Percentiles rank a stretch among this genome's conserved stretches.
These are phyloP conservation scores for Ophthalmotilapia sp. DNA, from an alignment of 2,113 vertebrate species.

Conservation along the genomic window DNA sequence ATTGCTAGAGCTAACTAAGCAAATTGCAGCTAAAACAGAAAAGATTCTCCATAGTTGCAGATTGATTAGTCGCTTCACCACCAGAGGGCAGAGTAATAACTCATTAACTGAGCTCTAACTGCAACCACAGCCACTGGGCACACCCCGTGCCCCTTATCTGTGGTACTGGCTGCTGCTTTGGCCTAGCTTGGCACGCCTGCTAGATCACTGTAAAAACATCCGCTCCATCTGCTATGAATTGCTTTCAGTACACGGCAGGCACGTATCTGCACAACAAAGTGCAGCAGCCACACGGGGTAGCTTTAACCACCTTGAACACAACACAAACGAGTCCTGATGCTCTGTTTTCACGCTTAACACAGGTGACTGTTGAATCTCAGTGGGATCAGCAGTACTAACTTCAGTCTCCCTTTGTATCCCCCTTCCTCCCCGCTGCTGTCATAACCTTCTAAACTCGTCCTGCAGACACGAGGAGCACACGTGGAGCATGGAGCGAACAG, in stretches of 20 bases:
- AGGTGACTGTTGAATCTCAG: not conserved
- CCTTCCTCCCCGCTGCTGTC: not conserved
- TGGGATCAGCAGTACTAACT: not conserved
- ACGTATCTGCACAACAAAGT: not conserved
- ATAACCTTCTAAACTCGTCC: slow-evolving; percentile 15
- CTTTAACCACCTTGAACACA: not conserved
- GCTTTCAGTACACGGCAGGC: not conserved
- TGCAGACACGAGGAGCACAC: slow-evolving; percentile 92
- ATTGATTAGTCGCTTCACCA: not conserved
- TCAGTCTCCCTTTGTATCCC: not conserved
- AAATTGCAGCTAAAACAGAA: not conserved
- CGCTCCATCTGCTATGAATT: not conserved
- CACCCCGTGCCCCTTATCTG: not conserved
- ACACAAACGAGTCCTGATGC: not conserved
- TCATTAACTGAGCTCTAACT: not conserved
- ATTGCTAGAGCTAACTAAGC: not conserved
- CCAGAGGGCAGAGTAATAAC: not conserved
- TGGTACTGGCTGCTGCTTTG: not conserved
- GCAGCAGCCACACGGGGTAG: not conserved
- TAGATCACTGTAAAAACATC: not conserved
- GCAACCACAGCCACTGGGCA: not conserved
- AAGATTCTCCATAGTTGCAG: not conserved
- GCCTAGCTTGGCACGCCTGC: not conserved
- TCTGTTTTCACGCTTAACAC: not conserved
- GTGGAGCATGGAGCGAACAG: slow-evolving; percentile 93